Percentiles rank a stretch among this genome's conserved stretches.
Conservation (phyloP, 1,140 invertebrate species). For the Listronotus oregonensis region DNA sequence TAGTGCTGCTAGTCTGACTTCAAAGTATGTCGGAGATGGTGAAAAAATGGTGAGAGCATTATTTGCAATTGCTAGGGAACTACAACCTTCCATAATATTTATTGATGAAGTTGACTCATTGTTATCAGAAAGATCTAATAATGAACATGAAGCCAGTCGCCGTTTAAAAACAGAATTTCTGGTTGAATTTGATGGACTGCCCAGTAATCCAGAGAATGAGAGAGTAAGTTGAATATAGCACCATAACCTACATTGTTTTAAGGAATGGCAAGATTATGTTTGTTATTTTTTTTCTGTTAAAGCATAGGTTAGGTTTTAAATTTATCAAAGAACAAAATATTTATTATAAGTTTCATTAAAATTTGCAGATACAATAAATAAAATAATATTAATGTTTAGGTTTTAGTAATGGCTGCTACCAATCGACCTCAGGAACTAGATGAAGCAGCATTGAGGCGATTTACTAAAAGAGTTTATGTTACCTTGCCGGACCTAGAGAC, state of each 20-base stretch:
- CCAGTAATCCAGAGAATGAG: slow-evolving; percentile 77
- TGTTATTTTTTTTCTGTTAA: too few species aligned
- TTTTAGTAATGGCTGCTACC: slow-evolving; percentile 96
- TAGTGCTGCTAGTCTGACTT: slow-evolving; percentile 96
- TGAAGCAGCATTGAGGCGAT: slow-evolving; percentile 86
- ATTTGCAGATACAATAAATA: neutral
- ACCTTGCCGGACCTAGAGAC: slow-evolving; percentile 84
- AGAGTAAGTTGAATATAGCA: slow-evolving; percentile 56
- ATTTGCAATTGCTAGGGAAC: slow-evolving; percentile 90
- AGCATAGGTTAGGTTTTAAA: too few species aligned
- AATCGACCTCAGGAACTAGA: slow-evolving; percentile 95
- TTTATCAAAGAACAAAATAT: too few species aligned
- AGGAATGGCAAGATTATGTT: too few species aligned
- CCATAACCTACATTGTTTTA: too few species aligned
- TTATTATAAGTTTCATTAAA: too few species aligned
- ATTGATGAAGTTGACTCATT: slow-evolving; percentile 97
- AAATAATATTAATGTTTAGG: slow-evolving; percentile 25
- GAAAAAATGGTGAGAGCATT: slow-evolving; percentile 96
- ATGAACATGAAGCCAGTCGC: slow-evolving; percentile 94
- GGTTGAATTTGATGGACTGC: slow-evolving; percentile 93
- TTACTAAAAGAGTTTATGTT: slow-evolving; percentile 94
- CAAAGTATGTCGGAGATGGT: slow-evolving; percentile 96
- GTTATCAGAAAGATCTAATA: slow-evolving; percentile 85
- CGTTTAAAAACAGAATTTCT: slow-evolving; percentile 99
- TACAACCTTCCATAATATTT: slow-evolving; percentile 94